Evolutionary conservation across 2,888 invertebrate species (phyloP), one percentile per base, ranked within the genome.

Genomic region (Lycocerus yunnanus): DNA sequence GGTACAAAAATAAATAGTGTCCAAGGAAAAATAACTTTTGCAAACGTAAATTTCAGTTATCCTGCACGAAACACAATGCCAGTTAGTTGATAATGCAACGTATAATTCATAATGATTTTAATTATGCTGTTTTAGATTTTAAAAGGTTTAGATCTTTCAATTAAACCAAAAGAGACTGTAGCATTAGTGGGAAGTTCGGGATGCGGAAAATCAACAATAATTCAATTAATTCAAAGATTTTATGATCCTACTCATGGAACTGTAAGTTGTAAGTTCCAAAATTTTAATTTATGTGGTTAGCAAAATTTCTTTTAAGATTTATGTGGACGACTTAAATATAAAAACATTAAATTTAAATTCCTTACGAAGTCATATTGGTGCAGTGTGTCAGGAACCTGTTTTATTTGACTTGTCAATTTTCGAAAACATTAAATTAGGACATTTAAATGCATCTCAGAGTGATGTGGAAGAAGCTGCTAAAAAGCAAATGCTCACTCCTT

Each of bases 341-440:
- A 91, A 90, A 77, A 89, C 92, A 27, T 85, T 97, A n/a, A 95
- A 96, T 80, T 88, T 96, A 2, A 90, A 91, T 15, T 95, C 95
- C 94, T 86, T 96, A 20, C 90, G 97, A 43, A 89, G 89, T 14
- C 92, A 94, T 81, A 93, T 97, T 75, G 97, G 96, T 0, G 91
- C 97, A 9, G 97, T 98, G 1, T 94, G 95, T 0, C 97, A 98
- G 87, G 97, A 98, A 83, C 97, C 97, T 0, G 92, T 94, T 1
- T 89, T 98, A 0, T 98, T 98, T 87, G 95, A 96, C 85, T 90
- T 94, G 71, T 94, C 94, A 8, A 96, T 98, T 71, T 91, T 90
- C 0, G 95, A 97, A 79, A 98, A 98, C 86, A 97, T 98, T 80
- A 93, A 95, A 0, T 98, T 98, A 84, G 98, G 98, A 95, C 84